These are phyloP conservation scores for Gymnopithys bicolor DNA, from an alignment of 2,797 vertebrate genomes.

Conservation along the genomic window DNA sequence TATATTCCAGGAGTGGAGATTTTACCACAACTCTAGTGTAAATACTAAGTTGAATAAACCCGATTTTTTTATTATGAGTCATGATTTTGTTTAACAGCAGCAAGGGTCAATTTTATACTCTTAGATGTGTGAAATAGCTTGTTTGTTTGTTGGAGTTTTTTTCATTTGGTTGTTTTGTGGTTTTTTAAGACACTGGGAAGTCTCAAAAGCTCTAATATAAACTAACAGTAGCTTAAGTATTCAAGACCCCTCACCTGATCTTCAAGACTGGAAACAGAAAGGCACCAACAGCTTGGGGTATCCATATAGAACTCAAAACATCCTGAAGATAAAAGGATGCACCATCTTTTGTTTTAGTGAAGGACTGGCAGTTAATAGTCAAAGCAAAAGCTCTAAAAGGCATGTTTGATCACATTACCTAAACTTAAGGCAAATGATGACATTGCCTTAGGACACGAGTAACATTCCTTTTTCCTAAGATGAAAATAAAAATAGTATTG, in stretches of 20 bases:
- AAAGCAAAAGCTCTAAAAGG: not conserved
- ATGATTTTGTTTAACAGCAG: not conserved
- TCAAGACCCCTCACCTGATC: not conserved
- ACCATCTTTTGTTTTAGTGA: not conserved
- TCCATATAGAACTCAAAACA: not conserved
- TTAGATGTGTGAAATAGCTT: not conserved
- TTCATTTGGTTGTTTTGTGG: not conserved
- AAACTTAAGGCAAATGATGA: not conserved
- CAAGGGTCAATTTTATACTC: not conserved
- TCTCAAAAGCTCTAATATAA: not conserved
- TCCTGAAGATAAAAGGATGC: not conserved
- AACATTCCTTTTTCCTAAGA: not conserved
- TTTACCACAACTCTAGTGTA: not conserved
- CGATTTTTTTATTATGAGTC: not conserved
- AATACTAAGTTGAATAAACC: not conserved
- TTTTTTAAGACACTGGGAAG: not conserved
- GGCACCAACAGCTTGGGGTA: not conserved
- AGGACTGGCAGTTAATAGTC: not conserved
- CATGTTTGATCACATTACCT: not conserved
- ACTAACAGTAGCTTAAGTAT: not conserved
- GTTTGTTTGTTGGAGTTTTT: not conserved
- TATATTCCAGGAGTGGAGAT: not conserved
- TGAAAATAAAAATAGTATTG: not conserved
- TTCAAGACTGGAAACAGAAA: not conserved
- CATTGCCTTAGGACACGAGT: not conserved